phyloP scores from a whole-genome alignment of 2,888 invertebrate species.

The Apamea monoglypha region DNA sequence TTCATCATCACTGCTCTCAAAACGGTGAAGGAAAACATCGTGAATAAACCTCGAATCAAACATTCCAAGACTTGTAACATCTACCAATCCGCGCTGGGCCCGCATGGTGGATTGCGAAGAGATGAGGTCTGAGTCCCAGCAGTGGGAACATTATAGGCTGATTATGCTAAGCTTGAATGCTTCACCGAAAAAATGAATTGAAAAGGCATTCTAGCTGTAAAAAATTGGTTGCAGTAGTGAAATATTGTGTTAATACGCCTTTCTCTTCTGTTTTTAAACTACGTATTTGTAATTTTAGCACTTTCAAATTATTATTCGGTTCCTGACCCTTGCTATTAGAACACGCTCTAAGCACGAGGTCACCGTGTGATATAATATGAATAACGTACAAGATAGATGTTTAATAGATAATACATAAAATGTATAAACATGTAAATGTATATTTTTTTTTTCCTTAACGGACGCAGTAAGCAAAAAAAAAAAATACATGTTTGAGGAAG shows the following conservation, averaged over 20 bases:
- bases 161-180: neutral
- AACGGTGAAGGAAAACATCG: too few species aligned
- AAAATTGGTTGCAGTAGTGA: neutral
- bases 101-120: too few species aligned
- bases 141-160: neutral
- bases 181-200: neutral
- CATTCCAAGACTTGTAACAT: too few species aligned
- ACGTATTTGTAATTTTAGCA: neutral
- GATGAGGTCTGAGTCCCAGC: too few species aligned
- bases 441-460: too few species aligned
- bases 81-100: too few species aligned
- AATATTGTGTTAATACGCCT: neutral
- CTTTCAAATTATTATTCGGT: conserved; percentile 5
- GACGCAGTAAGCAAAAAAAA: too few species aligned
- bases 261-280: conserved; percentile 2
- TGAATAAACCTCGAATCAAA: too few species aligned
- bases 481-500: conserved; percentile 29
- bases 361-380: conserved; percentile 37
- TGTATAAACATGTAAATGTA: too few species aligned
- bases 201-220: neutral
- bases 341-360: conserved; percentile 24
- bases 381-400: conserved; percentile 18
- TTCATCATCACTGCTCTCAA: too few species aligned
- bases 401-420: too few species aligned
- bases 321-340: conserved; percentile 14